A percentile compares a stretch with the other conserved stretches of the same genome.
Evolutionary conservation across 2,797 vertebrate species (phyloP).

Genomic region (Acanthurus lineatus): DNA sequence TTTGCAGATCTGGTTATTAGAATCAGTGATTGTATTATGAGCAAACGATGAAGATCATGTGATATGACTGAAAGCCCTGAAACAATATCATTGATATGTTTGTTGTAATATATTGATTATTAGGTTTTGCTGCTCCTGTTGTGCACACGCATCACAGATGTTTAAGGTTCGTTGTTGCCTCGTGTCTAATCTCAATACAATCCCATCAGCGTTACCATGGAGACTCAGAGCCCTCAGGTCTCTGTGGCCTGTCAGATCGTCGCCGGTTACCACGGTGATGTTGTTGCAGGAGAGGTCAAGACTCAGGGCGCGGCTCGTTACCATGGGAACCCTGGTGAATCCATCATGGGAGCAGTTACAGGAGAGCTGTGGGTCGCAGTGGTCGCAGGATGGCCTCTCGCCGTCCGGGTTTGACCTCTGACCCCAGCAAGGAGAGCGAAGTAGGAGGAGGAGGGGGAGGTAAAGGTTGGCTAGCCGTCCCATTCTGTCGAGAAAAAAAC

Average conservation of each 20-base stretch:
- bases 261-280: constrained; percentile 40
- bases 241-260: constrained; percentile 30
- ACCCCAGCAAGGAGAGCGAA: constrained; percentile 22
- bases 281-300: constrained; percentile 73
- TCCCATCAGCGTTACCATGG: constrained; percentile 41
- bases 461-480: accelerated
- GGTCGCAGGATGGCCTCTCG: constrained; percentile 5
- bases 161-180: too few species aligned
- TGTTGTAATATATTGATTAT: too few species aligned
- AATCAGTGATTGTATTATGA: too few species aligned
- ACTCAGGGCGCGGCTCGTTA: constrained; percentile 38
- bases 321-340: constrained; percentile 53
- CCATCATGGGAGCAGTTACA: constrained; percentile 63
- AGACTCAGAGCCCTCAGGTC: constrained; percentile 53
- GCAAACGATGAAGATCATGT: neutral
- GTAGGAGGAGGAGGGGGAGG: neutral
- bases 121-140: too few species aligned
- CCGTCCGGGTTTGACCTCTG: neutral
- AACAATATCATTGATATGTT: neutral
- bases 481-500: constrained; percentile 35
- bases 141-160: too few species aligned
- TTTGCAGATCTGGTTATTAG: too few species aligned
- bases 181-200: neutral
- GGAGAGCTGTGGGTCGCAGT: constrained; percentile 46
- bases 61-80: neutral